Base-by-base conservation (phyloP, 2,797 vertebrate species). In the Enteromius argenteus region DNA sequence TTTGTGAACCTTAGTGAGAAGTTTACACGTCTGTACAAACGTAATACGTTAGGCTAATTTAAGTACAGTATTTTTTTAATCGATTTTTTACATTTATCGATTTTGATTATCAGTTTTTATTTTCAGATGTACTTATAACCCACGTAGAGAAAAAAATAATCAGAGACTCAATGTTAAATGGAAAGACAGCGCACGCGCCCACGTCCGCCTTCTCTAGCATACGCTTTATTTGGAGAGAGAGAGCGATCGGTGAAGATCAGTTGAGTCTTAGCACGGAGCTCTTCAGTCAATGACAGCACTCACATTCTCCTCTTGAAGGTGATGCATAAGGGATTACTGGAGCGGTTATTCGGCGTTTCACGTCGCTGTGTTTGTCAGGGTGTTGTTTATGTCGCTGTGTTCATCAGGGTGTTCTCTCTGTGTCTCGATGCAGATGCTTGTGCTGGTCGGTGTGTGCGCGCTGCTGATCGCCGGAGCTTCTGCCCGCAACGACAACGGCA, bases 401-500 rank as follows among this genome's bases (percentile, higher is more conserved):
- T 82, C 39, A 77, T 35, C 46, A 35, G 19, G 53, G 37, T 72
- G 53, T 71, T 68, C 73, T 84, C 30, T 85, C 80, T 85, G 30
- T 87, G 78, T 84, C 80, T 71, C 86, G 81, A 87, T 89, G 90
- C 92, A 96, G 95, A 96, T 96, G 95, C 93, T 96, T 91, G 89
- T 93, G 94, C 94, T 96, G 86, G 95, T 95, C 90, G 87, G 95
- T 89, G 93, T 97, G 92, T 97, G 94, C 87, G 96, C 94, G 13
- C 94, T 96, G 93, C 95, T 95, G 91, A 93, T 95, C 90, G 94
- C 93, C 82, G 91, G 90, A 53, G 87, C 89, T 58, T 81, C 91
- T 84, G 95, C 95, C 91, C 96, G 95, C 90, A 93, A 96, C 84
- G 96, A 97, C 94, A 94, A 93, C 94, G 95, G 96, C 78, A 98